Evolutionary conservation across 1,140 invertebrate species (phyloP).

Genomic region (Mycetomoellerius zeteki): DNA sequence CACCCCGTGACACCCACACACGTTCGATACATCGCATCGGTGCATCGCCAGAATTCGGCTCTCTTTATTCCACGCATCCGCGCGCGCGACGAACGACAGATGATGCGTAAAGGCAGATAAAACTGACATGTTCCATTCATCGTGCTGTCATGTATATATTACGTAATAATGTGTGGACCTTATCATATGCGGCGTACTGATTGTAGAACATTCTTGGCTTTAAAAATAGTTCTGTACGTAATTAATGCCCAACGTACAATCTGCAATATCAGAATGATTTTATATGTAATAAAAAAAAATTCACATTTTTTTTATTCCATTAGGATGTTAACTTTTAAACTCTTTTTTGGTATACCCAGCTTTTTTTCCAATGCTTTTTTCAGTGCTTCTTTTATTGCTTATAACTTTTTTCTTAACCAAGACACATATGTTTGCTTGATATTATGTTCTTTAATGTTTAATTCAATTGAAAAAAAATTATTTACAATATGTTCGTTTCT

Average conservation of each 20-base stretch:
- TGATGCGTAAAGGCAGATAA: constrained; percentile 53
- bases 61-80: constrained; percentile 39
- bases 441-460: too few relatives aligned
- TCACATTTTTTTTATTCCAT: background rate
- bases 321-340: background rate
- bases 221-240: background rate
- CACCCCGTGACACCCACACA: constrained; percentile 85
- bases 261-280: background rate
- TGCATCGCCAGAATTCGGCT: constrained; percentile 59
- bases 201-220: background rate
- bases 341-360: too few relatives aligned
- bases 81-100: constrained; percentile 33
- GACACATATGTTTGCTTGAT: too few relatives aligned
- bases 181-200: constrained; percentile 51
- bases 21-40: constrained; percentile 70
- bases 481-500: too few relatives aligned
- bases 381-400: too few relatives aligned
- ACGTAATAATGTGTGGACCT: constrained; percentile 42
- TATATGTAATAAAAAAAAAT: background rate
- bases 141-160: constrained; percentile 49
- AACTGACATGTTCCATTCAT: constrained; percentile 31
- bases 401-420: too few relatives aligned
- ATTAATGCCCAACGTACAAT: background rate
- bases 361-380: too few relatives aligned
- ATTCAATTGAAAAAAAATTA: too few relatives aligned